Base-by-base conservation (phyloP, 2,888 invertebrate genomes). In the Uropetala carovei region DNA sequence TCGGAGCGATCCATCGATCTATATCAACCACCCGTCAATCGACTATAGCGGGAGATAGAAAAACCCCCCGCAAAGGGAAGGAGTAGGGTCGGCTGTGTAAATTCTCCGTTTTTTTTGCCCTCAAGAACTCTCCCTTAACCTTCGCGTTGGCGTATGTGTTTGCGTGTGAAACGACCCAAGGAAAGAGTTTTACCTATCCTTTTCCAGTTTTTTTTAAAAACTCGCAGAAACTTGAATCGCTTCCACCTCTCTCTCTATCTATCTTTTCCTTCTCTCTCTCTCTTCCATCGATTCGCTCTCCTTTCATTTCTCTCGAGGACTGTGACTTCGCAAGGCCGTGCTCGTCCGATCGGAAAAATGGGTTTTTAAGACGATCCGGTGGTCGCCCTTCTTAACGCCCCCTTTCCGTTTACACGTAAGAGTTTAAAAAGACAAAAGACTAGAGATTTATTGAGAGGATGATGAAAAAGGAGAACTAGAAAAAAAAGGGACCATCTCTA, bases 281-380 rank as follows among this genome's bases (percentile, higher is more conserved):
- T 75, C 75, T 22, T 2, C 56, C 30, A 22, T 27, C 68, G 68
- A 43, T 68, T 64, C 64, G 30, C 89, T 11, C 22, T 43, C 64
- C 89, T n/a, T 68, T 68, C 68, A 14, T 68, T 64, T 64, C 27
- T n/a, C 16, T 27, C 11, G n/a, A 1, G 18, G 18, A n/a, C n/a
- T 89, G 89, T 89, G 64, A 89, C 89, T 89, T 43, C 68, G 89
- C 89, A 89, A 89, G 89, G 89, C 89, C 89, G 64, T 89, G 89
- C 30, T 18, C 86, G 86, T 14, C 86, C 60, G 64, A 18, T 64
- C 43, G 89, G 89, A 89, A 89, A 89, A 89, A 89, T 89, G 64
- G 89, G 89, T 89, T 86, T 86, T 86, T 30, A 18, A 64, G 30
- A 27, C 27, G 30, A 18, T 59, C 13, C 75, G 75, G 75, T 22